Evolutionary conservation across 1,140 invertebrate genomes (phyloP), one percentile per base, ranked within the genome.

Genomic region (Cephus cinctus): DNA sequence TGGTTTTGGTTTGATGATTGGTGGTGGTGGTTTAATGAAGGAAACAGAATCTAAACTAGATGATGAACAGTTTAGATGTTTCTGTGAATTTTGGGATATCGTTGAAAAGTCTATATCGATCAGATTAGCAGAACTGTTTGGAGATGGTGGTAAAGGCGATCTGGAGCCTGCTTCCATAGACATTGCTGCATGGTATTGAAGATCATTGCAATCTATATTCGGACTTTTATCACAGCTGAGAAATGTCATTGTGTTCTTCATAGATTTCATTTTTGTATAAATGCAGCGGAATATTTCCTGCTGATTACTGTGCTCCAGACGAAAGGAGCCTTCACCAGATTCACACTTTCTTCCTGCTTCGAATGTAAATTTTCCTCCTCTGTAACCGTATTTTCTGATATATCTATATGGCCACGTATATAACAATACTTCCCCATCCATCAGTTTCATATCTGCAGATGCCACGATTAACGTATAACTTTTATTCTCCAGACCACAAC

Each of bases 301-400:
- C 38, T 87, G 86, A 63, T 89, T 88, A 5, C 81, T 82, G 59
- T 90, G 86, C 61, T 89, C 84, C 50, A 94, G 76, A 43, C 84
- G 84, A 66, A 94, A 94, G 8, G 84, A 81, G 1, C 92, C 92
- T 76, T 92, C 90, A 2, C 92, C 92, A 3, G 89, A 89, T 50
- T 85, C 81, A 74, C 90, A 93, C 70, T 92, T 92, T 50, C 91
- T 78, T 3, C 92, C 92, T n/a, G 90, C 90, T 80, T 94, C 90
- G 73, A 94, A 92, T 14, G 87, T 90, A 63, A 94, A 94, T 63
- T 86, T 89, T 25, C 87, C 87, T 57, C 86, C 82, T 48, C 85
- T 83, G 54, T 89, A 88, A 16, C 91, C 90, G 73, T 94, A 94
- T 45, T 87, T 77, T 43, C 91, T 80, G 50, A 94, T 92, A 62